A percentile compares a stretch with the other conserved stretches of the same genome.
Evolutionary conservation across 1,140 invertebrate genomes (phyloP).

Genomic region (Meteorus sp.): DNA sequence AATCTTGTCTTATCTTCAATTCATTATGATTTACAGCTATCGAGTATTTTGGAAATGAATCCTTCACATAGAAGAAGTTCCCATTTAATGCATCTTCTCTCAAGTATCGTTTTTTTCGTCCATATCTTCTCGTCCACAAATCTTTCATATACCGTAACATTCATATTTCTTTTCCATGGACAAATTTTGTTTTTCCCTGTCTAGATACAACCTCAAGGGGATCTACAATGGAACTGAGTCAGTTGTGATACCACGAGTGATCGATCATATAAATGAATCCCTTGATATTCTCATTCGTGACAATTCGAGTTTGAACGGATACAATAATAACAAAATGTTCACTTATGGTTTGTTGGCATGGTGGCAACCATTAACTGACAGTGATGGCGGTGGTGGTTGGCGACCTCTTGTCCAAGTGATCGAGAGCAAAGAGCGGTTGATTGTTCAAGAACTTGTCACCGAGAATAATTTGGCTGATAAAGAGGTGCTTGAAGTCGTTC

Average conservation of each 20-base stretch:
- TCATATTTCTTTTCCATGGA: neutral
- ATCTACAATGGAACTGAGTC: slow-evolving; percentile 46
- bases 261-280: slow-evolving; percentile 49
- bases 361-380: slow-evolving; percentile 11
- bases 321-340: slow-evolving; percentile 54
- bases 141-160: too few species aligned
- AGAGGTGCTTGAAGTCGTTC: slow-evolving; percentile 36
- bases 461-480: slow-evolving; percentile 41
- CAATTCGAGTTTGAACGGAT: slow-evolving; percentile 49
- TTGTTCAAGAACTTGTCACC: slow-evolving; percentile 42
- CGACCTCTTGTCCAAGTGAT: slow-evolving; percentile 46
- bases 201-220: slow-evolving; percentile 47
- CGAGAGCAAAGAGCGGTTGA: slow-evolving; percentile 39
- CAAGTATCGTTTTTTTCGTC: too few species aligned
- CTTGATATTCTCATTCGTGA: slow-evolving; percentile 45
- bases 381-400: slow-evolving; percentile 33
- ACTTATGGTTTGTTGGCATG: slow-evolving; percentile 48
- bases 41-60: too few species aligned
- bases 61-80: too few species aligned
- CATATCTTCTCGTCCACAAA: too few species aligned
- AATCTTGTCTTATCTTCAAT: too few species aligned
- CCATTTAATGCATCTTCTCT: too few species aligned
- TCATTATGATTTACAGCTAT: too few species aligned
- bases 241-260: slow-evolving; percentile 39
- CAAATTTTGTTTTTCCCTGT: neutral